Evolutionary conservation across 2,888 invertebrate genomes (phyloP).

Genomic region (Clivina fossor): DNA sequence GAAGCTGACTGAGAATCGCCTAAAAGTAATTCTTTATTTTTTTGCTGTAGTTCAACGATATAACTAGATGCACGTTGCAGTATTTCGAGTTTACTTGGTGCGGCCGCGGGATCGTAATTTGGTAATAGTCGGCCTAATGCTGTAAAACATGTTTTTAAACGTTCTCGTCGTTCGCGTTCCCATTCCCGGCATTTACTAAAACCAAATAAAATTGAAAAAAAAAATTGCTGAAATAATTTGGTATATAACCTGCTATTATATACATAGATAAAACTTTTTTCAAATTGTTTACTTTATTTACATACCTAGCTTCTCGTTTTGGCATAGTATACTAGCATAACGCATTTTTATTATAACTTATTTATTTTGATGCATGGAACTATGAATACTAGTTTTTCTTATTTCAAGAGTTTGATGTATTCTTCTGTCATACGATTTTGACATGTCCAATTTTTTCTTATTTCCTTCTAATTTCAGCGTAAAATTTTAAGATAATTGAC

Average conservation of each 20-base stretch:
- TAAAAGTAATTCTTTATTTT: conserved; percentile 47
- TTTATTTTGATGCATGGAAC: no score
- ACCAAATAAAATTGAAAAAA: conserved; percentile 33
- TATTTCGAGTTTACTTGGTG: conserved; percentile 52
- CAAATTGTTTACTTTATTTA: background rate
- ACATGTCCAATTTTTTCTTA: no score
- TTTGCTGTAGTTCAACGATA: conserved; percentile 51
- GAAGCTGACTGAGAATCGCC: conserved; percentile 21
- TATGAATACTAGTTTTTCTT: no score
- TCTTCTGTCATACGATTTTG: no score
- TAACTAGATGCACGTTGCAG: conserved; percentile 50
- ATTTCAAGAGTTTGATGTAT: no score
- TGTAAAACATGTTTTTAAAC: conserved; percentile 61
- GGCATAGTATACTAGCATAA: no score
- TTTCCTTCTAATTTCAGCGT: no score
- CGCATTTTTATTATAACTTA: no score
- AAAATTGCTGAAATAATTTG: background rate
- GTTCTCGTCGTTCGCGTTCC: conserved; percentile 69
- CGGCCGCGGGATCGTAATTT: conserved; percentile 53
- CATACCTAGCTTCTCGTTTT: conserved; percentile 28
- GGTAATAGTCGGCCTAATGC: conserved; percentile 57
- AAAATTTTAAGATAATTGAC: no score
- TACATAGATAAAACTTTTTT: background rate
- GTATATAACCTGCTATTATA: background rate
- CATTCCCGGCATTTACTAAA: conserved; percentile 66